Base-by-base conservation (phyloP, 2,888 invertebrate species). In the Cenopis cana region DNA sequence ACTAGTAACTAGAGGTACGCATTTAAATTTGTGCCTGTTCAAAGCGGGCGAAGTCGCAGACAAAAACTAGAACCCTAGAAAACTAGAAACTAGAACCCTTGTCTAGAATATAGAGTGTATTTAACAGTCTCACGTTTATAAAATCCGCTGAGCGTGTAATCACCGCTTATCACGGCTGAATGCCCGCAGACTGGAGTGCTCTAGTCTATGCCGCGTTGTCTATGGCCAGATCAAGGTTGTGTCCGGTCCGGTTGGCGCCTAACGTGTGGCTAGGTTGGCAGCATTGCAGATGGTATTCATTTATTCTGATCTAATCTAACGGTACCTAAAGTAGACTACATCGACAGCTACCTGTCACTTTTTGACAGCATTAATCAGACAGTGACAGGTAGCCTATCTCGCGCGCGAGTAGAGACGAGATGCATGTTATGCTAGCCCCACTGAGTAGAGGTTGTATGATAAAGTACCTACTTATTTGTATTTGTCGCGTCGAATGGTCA, bases 131-230 rank as follows among this genome's bases (percentile, higher is more conserved):
- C 60, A 67, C 64, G 79, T 82, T 84, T 83, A 82, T 80, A 81
- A 79, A 82, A 76, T 76, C 79, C 79, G 74, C 80, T 72, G 80
- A 81, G 80, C 84, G 82, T 81, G 82, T 86, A 85, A 89, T 86
- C 79, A 76, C 67, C 74, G 74, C 76, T 77, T 81, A 83, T 81
- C 81, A 79, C 80, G 84, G 81, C 76, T 79, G 78, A 80, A 72
- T 79, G 82, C 76, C 70, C 81, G 75, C 75, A 74, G 75, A 81
- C 79, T 79, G 78, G 70, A 74, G 71, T 71, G 54, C 55, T 70
- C 49, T 62, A 54, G 54, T 59, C 61, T 54, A 38, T 68, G 38
- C 56, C 36, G 24, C 12, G 41, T 55, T 46, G 61, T 65, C 65
- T 65, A 54, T 59, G 60, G 60, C 60, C 41, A 24, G 62, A 69